A percentile compares a stretch with the other conserved stretches of the same genome.
These are phyloP conservation scores for Microtus richardsoni DNA, from an alignment of 2,113 vertebrate species.

Conservation along the genomic window DNA sequence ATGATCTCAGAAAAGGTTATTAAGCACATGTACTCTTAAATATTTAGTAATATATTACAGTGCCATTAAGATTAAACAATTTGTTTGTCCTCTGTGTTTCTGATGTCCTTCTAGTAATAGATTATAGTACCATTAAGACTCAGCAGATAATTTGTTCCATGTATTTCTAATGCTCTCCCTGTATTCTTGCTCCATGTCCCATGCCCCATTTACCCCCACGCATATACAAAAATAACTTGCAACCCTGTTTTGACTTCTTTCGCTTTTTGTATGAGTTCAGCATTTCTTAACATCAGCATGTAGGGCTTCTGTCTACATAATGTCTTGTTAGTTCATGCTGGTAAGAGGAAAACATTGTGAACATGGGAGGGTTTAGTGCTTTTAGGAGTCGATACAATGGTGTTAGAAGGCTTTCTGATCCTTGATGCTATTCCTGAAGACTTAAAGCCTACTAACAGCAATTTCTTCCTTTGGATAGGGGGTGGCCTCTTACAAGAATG, in stretches of 20 bases:
- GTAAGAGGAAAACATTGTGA: not conserved
- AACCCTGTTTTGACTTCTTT: not conserved
- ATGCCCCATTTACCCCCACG: not conserved
- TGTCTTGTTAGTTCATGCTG: constrained; percentile 30
- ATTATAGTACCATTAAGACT: not conserved
- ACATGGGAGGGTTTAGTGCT: not conserved
- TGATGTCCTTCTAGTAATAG: not conserved
- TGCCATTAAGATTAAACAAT: not conserved
- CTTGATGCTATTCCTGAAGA: constrained; percentile 15
- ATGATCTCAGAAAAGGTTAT: not conserved
- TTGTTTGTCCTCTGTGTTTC: not conserved
- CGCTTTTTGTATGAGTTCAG: not conserved
- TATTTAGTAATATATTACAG: not conserved
- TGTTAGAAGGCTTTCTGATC: not conserved
- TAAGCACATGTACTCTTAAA: not conserved
- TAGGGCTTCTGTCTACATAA: constrained; percentile 35
- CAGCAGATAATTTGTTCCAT: not conserved
- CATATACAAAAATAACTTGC: constrained; percentile 13
- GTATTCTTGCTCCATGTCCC: not conserved
- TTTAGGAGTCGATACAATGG: not conserved
- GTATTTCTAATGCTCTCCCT: not conserved
- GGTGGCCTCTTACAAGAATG: constrained; percentile 69
- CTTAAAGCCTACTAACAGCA: constrained; percentile 44
- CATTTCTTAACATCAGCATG: constrained; percentile 5
- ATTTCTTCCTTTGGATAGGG: constrained; percentile 45